These are phyloP conservation scores for Tetragonisca angustula DNA, from an alignment of 2,888 invertebrate species.

Conservation along the genomic window DNA sequence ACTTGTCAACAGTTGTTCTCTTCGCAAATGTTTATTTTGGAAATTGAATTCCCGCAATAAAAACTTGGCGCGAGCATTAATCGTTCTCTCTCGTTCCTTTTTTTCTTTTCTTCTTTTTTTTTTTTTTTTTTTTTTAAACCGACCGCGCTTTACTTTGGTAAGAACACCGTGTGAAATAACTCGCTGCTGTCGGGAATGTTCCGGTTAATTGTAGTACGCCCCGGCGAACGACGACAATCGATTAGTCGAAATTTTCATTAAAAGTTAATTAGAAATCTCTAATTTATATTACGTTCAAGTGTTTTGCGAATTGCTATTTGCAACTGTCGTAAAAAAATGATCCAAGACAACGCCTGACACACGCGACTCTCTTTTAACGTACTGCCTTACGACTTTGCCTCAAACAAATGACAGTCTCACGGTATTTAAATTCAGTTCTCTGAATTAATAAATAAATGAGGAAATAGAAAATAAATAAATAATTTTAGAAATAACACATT, in stretches of 20 bases:
- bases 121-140: constrained; percentile 1
- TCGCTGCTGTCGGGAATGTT: not conserved
- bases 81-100: not conserved
- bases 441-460: too few relatives aligned
- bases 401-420: too few relatives aligned
- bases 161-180: constrained; percentile 11
- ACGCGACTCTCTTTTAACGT: not conserved
- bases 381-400: too few relatives aligned
- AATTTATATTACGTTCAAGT: not conserved
- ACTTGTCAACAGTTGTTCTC: constrained; percentile 20
- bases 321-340: not conserved
- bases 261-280: not conserved
- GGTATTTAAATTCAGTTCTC: too few relatives aligned
- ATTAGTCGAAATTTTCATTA: not conserved
- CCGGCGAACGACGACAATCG: not conserved
- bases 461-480: too few relatives aligned
- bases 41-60: constrained; percentile 35
- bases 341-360: not conserved
- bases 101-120: not conserved
- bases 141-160: not conserved
- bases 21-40: constrained; percentile 32
- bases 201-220: not conserved
- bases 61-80: constrained; percentile 23
- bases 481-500: too few relatives aligned
- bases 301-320: not conserved